These are phyloP conservation scores for Hapalemur alaotrensis DNA, from an alignment of 2,797 vertebrate genomes.

Conservation along the genomic window DNA sequence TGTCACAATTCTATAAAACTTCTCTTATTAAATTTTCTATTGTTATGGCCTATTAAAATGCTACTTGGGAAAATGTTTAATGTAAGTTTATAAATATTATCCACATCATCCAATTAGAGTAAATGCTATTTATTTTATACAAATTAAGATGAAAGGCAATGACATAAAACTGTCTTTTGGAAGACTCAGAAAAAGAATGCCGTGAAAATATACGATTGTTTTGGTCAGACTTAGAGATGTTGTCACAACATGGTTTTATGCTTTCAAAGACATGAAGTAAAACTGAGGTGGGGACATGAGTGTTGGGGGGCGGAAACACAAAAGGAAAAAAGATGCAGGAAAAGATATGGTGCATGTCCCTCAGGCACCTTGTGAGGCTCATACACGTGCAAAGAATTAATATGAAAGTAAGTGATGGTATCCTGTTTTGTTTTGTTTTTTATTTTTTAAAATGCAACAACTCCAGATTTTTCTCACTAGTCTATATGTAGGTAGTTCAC, in stretches of 20 bases:
- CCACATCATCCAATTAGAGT: not conserved
- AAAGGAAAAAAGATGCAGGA: not conserved
- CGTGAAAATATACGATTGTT: constrained; percentile 34
- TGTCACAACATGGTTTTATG: not conserved
- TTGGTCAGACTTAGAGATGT: constrained; percentile 42
- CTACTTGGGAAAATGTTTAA: not conserved
- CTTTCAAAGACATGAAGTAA: constrained; percentile 37
- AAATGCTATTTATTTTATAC: not conserved
- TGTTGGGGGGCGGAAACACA: not conserved
- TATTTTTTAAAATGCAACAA: not conserved
- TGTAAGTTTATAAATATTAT: not conserved
- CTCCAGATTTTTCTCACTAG: constrained; percentile 67
- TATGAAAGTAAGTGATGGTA: not conserved
- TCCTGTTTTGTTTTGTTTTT: not conserved
- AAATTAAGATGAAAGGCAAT: not conserved
- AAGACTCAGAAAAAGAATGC: not conserved
- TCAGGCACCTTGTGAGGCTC: constrained; percentile 9
- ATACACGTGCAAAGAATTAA: constrained; percentile 58
- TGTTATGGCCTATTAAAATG: not conserved
- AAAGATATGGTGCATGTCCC: not conserved
- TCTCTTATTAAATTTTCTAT: not conserved
- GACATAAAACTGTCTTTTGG: not conserved
- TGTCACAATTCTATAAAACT: not conserved
- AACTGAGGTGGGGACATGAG: not conserved
- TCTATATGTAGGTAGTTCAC: constrained; percentile 51